Conservation (phyloP, 2,888 invertebrate genomes). For the Cephus sareptanus region DNA sequence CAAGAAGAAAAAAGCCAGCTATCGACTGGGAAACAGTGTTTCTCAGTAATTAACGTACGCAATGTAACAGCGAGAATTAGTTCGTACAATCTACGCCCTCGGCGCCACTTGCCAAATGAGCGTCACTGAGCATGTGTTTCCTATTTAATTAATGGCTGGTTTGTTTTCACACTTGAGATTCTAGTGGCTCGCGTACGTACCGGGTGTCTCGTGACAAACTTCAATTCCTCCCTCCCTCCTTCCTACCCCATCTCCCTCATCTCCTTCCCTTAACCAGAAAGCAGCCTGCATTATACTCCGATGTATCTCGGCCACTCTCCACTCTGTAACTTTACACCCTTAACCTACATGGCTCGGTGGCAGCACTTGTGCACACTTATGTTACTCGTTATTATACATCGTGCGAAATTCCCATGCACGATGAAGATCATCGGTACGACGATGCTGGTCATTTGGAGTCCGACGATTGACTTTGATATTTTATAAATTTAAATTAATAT, state of each 20-base stretch:
- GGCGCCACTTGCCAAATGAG: constrained; percentile 5
- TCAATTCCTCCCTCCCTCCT: not conserved
- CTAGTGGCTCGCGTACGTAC: constrained; percentile 1
- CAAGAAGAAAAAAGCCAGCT: not conserved
- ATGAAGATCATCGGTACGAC: not conserved
- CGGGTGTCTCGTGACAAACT: not conserved
- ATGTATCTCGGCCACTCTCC: not conserved
- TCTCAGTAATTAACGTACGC: not conserved
- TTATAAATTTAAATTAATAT: not conserved
- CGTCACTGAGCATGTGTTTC: constrained; percentile 18
- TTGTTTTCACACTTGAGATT: constrained; percentile 21
- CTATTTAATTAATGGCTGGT: constrained; percentile 19
- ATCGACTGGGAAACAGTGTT: not conserved
- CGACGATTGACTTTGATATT: too few relatives aligned
- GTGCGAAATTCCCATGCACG: not conserved
- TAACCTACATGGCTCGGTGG: constrained; percentile 12
- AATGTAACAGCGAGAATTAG: not conserved
- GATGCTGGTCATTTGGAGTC: too few relatives aligned
- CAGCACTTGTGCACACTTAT: not conserved
- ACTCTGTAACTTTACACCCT: constrained; percentile 11
- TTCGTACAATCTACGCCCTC: not conserved
- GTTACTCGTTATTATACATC: not conserved
- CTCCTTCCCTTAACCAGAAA: not conserved
- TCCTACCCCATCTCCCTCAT: constrained; percentile 1
- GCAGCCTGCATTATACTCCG: not conserved